These are phyloP conservation scores for Ischnura elegans DNA, from an alignment of 2,888 invertebrate species.

Conservation along the genomic window DNA sequence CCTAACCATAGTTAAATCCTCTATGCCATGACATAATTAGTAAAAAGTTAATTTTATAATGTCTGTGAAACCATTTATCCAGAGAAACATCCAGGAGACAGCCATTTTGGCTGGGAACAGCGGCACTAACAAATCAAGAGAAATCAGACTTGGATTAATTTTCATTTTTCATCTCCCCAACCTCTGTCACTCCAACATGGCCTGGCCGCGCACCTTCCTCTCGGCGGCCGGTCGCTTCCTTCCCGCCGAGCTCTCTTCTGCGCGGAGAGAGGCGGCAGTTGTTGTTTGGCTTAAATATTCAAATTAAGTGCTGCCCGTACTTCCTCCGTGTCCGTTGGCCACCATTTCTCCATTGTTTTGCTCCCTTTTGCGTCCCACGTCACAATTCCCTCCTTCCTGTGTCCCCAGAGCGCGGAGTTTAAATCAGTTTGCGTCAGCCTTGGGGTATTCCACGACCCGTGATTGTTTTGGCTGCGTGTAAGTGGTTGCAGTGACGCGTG, in stretches of 20 bases:
- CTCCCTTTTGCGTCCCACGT: neutral
- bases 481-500: neutral
- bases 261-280: neutral
- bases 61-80: no score
- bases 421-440: slow-evolving; percentile 49
- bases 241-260: neutral
- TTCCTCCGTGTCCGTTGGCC: slow-evolving; percentile 18
- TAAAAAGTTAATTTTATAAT: no score
- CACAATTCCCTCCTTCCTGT: neutral
- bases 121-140: no score
- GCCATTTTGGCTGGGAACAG: no score
- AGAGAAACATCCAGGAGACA: no score
- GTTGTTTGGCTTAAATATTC: slow-evolving; percentile 40
- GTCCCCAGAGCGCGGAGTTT: slow-evolving; percentile 1
- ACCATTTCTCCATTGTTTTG: slow-evolving; percentile 37
- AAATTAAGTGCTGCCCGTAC: slow-evolving; percentile 23
- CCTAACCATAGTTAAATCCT: no score
- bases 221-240: neutral
- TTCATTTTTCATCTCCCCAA: no score
- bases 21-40: no score
- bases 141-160: no score
- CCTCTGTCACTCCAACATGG: neutral
- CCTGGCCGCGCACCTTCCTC: neutral
- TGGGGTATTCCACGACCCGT: neutral
- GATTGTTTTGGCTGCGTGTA: neutral